Conservation (phyloP, 2,113 vertebrate genomes). For the Xiphophorus couchianus region DNA sequence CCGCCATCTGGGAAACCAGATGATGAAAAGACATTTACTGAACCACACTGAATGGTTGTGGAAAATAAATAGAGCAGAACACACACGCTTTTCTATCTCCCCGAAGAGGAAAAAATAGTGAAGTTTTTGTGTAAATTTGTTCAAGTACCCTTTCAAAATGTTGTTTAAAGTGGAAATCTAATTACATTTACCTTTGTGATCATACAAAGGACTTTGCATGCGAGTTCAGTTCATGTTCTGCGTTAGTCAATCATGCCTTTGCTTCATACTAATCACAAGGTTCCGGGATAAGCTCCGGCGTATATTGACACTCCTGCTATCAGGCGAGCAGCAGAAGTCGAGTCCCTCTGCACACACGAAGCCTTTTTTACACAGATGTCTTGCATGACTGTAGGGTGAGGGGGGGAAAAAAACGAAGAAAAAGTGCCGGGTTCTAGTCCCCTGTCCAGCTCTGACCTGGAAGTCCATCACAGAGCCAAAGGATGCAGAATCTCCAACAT, state of each 20-base stretch:
- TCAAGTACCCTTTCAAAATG: slow-evolving; percentile 13
- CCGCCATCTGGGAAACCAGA: not conserved
- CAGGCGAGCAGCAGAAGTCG: slow-evolving; percentile 32
- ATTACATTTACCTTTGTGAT: slow-evolving; percentile 51
- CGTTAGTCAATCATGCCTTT: slow-evolving; percentile 59
- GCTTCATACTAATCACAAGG: slow-evolving; percentile 38
- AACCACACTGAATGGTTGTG: not conserved
- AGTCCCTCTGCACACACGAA: slow-evolving; percentile 29
- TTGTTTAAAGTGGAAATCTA: slow-evolving; percentile 60
- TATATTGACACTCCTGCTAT: slow-evolving; percentile 14
- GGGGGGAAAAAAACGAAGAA: not conserved
- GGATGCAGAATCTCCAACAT: slow-evolving; percentile 20
- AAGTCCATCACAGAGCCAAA: slow-evolving; percentile 15
- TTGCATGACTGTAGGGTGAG: slow-evolving; percentile 20
- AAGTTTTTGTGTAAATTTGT: slow-evolving; percentile 6
- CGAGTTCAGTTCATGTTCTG: slow-evolving; percentile 20
- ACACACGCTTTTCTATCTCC: not conserved
- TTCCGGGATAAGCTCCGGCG: slow-evolving; percentile 37
- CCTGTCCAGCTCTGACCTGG: slow-evolving; percentile 22
- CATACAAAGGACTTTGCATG: slow-evolving; percentile 34
- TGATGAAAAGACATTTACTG: not conserved
- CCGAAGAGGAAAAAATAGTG: not conserved
- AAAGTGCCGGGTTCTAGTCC: not conserved
- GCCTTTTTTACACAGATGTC: slow-evolving; percentile 31
- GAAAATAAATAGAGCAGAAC: not conserved